Base-by-base conservation (phyloP, 1,140 invertebrate species). In the Uloborus diversus region DNA sequence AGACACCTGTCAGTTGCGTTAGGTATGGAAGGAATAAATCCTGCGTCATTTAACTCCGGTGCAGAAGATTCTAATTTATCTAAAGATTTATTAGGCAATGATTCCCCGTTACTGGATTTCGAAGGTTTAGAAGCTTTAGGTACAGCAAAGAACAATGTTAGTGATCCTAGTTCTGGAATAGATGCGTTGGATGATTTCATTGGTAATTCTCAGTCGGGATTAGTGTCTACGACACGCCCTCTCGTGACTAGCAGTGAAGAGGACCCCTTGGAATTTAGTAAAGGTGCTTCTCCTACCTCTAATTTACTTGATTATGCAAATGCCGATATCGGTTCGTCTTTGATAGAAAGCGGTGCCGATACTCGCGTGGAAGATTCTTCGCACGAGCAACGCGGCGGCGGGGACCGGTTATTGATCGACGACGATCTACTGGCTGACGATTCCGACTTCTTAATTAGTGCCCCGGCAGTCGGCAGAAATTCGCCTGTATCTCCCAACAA, bases 311-410 rank as follows among this genome's bases (percentile, higher is more conserved):
- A 78, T 65, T 78, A 30, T 66, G 62, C 27, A 56, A 66, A 66
- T 42, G 56, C 51, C 20, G 73, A 66, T 17, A 59, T 53, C 32
- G 25, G 32, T 37, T 66, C 61, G 32, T 65, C 73, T 42, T 66
- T 78, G 62, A 66, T 78, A 78, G 61, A 56, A 56, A 57, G 30
- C 42, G 32, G 47, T 56, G 73, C 73, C 73, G 73, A 78, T 78
- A 78, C 73, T 78, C 35, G 62, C 33, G 73, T 78, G 73, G 73
- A 78, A 78, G 73, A 78, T 78, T 53, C 73, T 30, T 25, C 57
- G 23, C 42, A 68, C n/a, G 23, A 27, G 49, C 73, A 78, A 78
- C 71, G 59, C 59, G 35, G 73, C 62, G 62, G 30, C 59, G 59
- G 32, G 30, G 73, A 78, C 73, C 37, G 57, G 37, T 65, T 78